Evolutionary conservation across 2,888 invertebrate genomes (phyloP).

Genomic region (Disparrhopalites patrizii): DNA sequence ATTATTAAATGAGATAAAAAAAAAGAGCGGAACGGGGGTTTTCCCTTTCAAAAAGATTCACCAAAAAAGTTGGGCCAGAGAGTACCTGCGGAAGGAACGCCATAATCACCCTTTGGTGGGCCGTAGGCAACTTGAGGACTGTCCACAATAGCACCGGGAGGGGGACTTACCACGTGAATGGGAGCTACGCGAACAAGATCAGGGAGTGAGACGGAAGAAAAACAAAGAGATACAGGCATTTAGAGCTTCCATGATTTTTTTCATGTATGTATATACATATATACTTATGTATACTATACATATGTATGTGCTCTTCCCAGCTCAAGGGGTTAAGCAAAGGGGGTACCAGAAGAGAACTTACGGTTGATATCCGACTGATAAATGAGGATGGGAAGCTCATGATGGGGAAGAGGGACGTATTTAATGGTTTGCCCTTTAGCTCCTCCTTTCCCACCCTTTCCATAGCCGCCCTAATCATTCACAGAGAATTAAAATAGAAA

Average conservation of each 20-base stretch:
- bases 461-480: conserved; percentile 9
- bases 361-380: conserved; percentile 49
- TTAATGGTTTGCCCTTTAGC: conserved; percentile 46
- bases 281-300: too few relatives aligned
- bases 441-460: conserved; percentile 26
- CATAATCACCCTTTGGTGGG: conserved; percentile 30
- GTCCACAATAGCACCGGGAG: conserved; percentile 29
- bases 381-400: conserved; percentile 51
- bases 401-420: conserved; percentile 52
- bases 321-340: too few relatives aligned
- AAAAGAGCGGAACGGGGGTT: conserved; percentile 16
- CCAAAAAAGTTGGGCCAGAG: conserved; percentile 23
- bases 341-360: too few relatives aligned
- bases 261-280: too few relatives aligned
- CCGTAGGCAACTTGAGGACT: conserved; percentile 28
- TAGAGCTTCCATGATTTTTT: too few relatives aligned
- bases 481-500: neutral
- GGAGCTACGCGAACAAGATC: conserved; percentile 45
- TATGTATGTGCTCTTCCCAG: too few relatives aligned
- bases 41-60: conserved; percentile 31
- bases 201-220: too few relatives aligned
- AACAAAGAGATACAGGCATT: too few relatives aligned
- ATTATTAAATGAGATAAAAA: too few relatives aligned
- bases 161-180: conserved; percentile 51
- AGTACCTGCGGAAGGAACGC: conserved; percentile 25